Percentiles rank a stretch among this genome's conserved stretches.
These are phyloP conservation scores for Coregonus suidteri DNA, from an alignment of 2,797 vertebrate species.

Conservation along the genomic window DNA sequence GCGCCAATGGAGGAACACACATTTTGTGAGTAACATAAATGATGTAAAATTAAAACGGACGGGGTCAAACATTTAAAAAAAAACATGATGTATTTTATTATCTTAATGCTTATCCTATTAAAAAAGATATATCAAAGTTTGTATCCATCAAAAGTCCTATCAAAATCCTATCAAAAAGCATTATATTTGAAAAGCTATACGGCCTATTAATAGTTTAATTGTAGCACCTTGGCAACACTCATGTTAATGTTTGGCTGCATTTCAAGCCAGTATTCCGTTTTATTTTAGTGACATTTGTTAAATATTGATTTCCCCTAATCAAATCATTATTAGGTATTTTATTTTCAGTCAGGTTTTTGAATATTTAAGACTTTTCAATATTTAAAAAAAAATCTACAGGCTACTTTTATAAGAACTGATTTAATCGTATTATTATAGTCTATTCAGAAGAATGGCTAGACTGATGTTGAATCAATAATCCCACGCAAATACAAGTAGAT, in stretches of 20 bases:
- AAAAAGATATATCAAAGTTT: neutral
- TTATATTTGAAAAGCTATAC: neutral
- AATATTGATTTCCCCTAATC: neutral
- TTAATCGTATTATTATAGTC: conserved; percentile 32
- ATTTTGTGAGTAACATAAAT: neutral
- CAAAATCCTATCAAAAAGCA: neutral
- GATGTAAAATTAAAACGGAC: neutral
- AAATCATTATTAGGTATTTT: neutral
- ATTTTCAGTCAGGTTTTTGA: conserved; percentile 4
- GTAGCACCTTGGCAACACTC: neutral
- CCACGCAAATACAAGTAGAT: conserved; percentile 29
- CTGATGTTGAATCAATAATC: conserved; percentile 57
- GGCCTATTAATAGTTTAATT: neutral
- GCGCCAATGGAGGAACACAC: neutral
- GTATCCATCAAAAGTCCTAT: neutral
- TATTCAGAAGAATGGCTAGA: conserved; percentile 52
- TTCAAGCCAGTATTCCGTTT: neutral
- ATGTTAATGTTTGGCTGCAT: neutral
- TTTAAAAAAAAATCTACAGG: conserved; percentile 31
- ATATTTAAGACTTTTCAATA: conserved; percentile 10
- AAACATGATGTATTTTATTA: neutral
- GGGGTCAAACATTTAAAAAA: neutral
- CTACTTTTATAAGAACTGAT: neutral
- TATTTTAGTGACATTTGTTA: neutral
- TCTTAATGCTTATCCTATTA: neutral